Conservation (phyloP, 1,140 invertebrate genomes). For the Stegodyphus dumicola region DNA sequence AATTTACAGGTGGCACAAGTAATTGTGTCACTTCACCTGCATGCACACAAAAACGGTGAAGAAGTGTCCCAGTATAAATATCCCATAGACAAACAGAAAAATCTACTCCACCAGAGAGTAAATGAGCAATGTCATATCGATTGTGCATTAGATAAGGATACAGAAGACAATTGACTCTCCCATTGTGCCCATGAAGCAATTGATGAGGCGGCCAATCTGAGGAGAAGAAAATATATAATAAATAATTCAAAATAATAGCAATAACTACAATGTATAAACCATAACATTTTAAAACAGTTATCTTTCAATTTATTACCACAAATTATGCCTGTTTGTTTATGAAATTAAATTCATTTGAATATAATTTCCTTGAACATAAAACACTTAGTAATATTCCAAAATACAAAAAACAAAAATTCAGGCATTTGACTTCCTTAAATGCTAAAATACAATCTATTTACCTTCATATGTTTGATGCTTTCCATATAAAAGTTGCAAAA, state of each 20-base stretch:
- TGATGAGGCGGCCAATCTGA: constrained; percentile 91
- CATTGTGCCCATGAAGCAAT: constrained; percentile 88
- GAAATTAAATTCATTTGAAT: too few species aligned
- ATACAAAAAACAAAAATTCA: too few species aligned
- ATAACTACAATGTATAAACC: too few species aligned
- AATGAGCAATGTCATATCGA: constrained; percentile 91
- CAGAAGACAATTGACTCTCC: constrained; percentile 92
- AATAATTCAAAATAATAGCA: constrained; percentile 5
- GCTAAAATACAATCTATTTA: constrained; percentile 64
- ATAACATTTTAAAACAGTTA: too few species aligned
- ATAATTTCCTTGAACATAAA: too few species aligned
- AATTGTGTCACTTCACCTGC: constrained; percentile 87
- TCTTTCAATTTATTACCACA: too few species aligned
- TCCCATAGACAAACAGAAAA: constrained; percentile 99
- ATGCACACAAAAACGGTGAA: constrained; percentile 97
- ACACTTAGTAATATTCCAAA: too few species aligned
- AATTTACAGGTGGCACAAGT: constrained; percentile 90
- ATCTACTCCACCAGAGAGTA: constrained; percentile 96
- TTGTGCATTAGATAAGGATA: constrained; percentile 93
- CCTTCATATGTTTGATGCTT: constrained; percentile 88
- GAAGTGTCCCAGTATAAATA: constrained; percentile 85
- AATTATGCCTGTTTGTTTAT: too few species aligned
- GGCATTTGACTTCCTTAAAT: too few species aligned
- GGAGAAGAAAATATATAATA: constrained; percentile 62
- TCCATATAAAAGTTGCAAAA: constrained; percentile 91